Evolutionary conservation across 2,888 invertebrate genomes (phyloP), one percentile per base, ranked within the genome.

Genomic region (Dicyrtoma fusca): DNA sequence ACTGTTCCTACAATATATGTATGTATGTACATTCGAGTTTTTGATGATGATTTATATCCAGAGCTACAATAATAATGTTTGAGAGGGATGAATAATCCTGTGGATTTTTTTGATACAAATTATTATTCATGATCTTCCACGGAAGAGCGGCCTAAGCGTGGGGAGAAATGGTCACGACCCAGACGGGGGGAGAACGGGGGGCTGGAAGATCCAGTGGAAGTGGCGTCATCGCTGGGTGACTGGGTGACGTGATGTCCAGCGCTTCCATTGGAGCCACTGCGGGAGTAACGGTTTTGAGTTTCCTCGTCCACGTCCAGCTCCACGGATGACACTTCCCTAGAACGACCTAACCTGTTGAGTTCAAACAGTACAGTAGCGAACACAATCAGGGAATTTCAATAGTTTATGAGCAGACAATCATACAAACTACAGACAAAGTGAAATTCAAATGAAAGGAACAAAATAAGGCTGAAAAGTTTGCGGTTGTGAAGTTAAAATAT

Each of bases 151-250:
- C 69, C 69, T 10, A 69, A 45, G 10, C 59, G 59, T 42, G 69
- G 69, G 8, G 69, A 69, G 59, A 69, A 69, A 34, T 69, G 69
- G 47, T 69, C 69, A 8, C 69, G 69, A 19, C 59, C 57, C n/a
- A 66, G 42, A 1, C 66, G 25, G 14, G 66, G 55, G 10, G 51
- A 26, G 53, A 66, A 63, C 17, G 45, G 63, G n/a, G n/a, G n/a
- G n/a, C n/a, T n/a, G n/a, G n/a, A n/a, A n/a, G n/a, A n/a, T n/a
- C n/a, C n/a, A n/a, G n/a, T n/a, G n/a, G 45, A 13, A 44, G 62
- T 62, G n/a, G 65, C 17, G 26, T 65, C 65, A 13, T 51, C 65
- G 51, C 23, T 21, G 23, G 49, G 25, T n/a, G 49, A 44, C n/a
- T 19, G 49, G 4, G 47, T 64, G 63, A 45, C n/a, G n/a, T n/a